phyloP scores from a whole-genome alignment of 2,113 vertebrate species.

The Anser brachyrhynchus region DNA sequence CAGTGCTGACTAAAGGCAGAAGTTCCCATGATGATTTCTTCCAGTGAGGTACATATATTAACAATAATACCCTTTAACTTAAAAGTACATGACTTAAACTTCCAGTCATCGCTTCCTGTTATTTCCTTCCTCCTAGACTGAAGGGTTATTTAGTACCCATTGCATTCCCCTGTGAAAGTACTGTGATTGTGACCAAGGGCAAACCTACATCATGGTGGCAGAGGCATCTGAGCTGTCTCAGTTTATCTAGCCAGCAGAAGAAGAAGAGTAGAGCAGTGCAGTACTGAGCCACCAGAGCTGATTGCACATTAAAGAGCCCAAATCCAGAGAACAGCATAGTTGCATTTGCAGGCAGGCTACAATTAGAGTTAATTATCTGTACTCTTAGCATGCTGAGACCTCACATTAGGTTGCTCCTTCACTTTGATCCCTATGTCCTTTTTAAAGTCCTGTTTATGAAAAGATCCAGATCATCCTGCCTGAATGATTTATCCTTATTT shows the following conservation, averaged over 20 bases:
- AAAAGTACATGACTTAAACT: not conserved
- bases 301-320: not conserved
- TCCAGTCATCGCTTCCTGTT: not conserved
- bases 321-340: not conserved
- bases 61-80: not conserved
- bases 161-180: not conserved
- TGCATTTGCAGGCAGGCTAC: not conserved
- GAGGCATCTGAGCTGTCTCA: slow-evolving; percentile 43
- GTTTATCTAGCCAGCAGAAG: slow-evolving; percentile 10
- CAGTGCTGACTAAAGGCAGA: not conserved
- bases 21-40: not conserved
- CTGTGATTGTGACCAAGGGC: slow-evolving; percentile 32
- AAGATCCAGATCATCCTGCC: slow-evolving; percentile 9
- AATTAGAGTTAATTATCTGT: slow-evolving; percentile 29
- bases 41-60: not conserved
- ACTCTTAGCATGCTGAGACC: not conserved
- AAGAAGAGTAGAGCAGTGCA: not conserved
- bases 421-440: not conserved
- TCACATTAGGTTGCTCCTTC: not conserved
- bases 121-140: slow-evolving; percentile 35
- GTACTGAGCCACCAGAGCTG: not conserved
- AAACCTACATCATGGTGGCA: slow-evolving; percentile 34
- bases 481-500: not conserved
- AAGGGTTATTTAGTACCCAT: slow-evolving; percentile 37
- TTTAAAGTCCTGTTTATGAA: not conserved